Evolutionary conservation across 2,113 vertebrate species (phyloP), one percentile per base, ranked within the genome.

Genomic region (Periophthalmus modestus): DNA sequence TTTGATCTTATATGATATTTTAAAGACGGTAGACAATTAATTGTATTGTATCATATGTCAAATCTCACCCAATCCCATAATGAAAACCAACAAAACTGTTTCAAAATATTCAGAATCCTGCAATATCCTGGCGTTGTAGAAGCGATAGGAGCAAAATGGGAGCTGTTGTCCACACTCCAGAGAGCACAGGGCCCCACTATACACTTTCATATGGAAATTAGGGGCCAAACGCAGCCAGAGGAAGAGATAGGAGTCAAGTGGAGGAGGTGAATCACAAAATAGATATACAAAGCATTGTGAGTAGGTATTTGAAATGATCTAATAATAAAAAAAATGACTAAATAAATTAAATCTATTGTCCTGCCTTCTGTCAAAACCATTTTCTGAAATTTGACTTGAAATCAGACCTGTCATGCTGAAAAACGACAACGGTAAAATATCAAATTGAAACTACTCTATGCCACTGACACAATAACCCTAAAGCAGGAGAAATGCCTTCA

Each of bases 141-240:
- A 95, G 95, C 95, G 96, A 95, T 95, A 94, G 92, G 93, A 92
- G 92, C 84, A 96, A 95, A 97, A 96, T 95, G 92, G 95, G 79
- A 88, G 88, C 74, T 79, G 94, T 85, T 81, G 89, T n/a, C 82
- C 78, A 85, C 78, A 93, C 94, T 93, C 93, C 92, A 86, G 94
- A 94, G 94, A 86, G 83, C 73, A 11, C 68, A 23, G 48, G 77
- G 94, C 85, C 93, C 93, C 95, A 87, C 46, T 84, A 90, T 86
- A 83, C 92, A 94, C 95, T 95, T 97, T 97, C 94, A 94, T 94
- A 98, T 98, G 96, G 94, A 96, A 97, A 98, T 98, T 94, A 95
- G 93, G 78, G 86, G 87, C 85, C 87, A 73, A 69, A 79, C 77
- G 77, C 71, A 72, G 55, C 39, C 52, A 21, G 57, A 52, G 52